These are phyloP conservation scores for Pomphorhynchus laevis DNA, from an alignment of 1,140 invertebrate genomes.

Conservation along the genomic window DNA sequence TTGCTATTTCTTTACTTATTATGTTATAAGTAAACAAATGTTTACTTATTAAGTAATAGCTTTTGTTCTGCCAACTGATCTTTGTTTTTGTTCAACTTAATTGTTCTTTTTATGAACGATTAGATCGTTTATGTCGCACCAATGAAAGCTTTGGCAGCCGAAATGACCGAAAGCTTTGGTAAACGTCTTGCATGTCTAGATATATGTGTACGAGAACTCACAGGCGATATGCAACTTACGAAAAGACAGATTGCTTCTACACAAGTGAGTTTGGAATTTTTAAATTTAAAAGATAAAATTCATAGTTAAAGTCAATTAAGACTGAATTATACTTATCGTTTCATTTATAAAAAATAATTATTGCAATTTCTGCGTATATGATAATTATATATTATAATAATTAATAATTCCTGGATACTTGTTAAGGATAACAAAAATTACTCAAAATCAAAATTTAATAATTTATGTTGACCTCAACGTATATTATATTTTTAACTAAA, in stretches of 20 bases:
- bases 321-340: no score
- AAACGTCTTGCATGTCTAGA: slow-evolving; percentile 37
- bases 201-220: slow-evolving; percentile 51
- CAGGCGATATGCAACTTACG: slow-evolving; percentile 84
- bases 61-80: slow-evolving; percentile 7
- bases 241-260: slow-evolving; percentile 70
- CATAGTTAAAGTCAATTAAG: slow-evolving; percentile 2
- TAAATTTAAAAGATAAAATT: slow-evolving; percentile 1
- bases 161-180: slow-evolving; percentile 78
- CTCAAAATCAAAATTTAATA: no score
- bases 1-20: neutral
- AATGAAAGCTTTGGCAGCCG: slow-evolving; percentile 89
- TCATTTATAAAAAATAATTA: no score
- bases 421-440: no score
- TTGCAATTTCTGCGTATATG: no score
- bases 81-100: neutral
- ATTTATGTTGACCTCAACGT: no score
- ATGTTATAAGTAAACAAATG: slow-evolving; percentile 3
- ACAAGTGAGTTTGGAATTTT: slow-evolving; percentile 24
- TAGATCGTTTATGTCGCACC: slow-evolving; percentile 88
- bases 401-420: no score
- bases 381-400: no score
- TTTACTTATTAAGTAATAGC: neutral
- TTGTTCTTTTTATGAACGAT: slow-evolving; percentile 11
- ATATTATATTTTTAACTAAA: no score